phyloP scores from a whole-genome alignment of 1,140 invertebrate species.

The Conus ventricosus region DNA sequence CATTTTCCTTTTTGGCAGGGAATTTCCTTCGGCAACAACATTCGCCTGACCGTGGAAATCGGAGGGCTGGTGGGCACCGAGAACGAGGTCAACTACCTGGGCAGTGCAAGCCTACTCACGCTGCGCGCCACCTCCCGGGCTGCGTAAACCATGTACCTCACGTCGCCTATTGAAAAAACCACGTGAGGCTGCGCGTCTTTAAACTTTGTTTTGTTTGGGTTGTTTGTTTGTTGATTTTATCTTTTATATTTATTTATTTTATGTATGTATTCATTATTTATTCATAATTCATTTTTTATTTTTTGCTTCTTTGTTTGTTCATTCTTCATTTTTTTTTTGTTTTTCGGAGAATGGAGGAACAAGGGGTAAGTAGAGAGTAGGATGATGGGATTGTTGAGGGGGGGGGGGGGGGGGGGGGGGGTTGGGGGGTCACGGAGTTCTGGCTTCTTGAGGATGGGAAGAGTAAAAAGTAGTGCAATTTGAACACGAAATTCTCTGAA shows the following conservation, averaged over 20 bases:
- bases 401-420: too few relatives aligned
- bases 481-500: too few relatives aligned
- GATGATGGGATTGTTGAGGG: too few relatives aligned
- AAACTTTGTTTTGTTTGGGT: too few relatives aligned
- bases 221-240: neutral
- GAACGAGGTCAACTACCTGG: slow-evolving; percentile 95
- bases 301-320: too few relatives aligned
- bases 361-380: too few relatives aligned
- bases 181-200: slow-evolving; percentile 70
- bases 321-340: too few relatives aligned
- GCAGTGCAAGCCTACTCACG: slow-evolving; percentile 99
- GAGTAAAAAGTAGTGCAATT: too few relatives aligned
- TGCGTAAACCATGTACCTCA: slow-evolving; percentile 94
- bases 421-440: too few relatives aligned
- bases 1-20: slow-evolving; percentile 76
- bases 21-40: slow-evolving; percentile 87
- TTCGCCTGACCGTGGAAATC: slow-evolving; percentile 94
- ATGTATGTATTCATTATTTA: neutral
- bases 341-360: too few relatives aligned
- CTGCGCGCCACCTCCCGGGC: slow-evolving; percentile 90
- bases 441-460: too few relatives aligned
- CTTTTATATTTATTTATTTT: neutral
- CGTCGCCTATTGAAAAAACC: slow-evolving; percentile 98
- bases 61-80: slow-evolving; percentile 91
- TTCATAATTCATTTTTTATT: too few relatives aligned